These are phyloP conservation scores for Tanytarsus gracilentus DNA, from an alignment of 2,888 invertebrate genomes.

Conservation along the genomic window DNA sequence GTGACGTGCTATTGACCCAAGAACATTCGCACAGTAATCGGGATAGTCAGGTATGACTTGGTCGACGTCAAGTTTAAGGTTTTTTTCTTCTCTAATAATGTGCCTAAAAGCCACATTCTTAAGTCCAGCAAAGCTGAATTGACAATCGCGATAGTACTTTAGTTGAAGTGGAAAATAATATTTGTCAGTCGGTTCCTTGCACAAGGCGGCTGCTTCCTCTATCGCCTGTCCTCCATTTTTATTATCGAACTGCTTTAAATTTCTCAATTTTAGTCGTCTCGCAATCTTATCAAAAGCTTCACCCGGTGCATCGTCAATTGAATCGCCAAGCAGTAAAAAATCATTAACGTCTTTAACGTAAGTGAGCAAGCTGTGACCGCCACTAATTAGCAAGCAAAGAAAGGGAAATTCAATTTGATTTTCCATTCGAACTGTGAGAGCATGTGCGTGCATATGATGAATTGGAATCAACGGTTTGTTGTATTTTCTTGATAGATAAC, in stretches of 20 bases:
- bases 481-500: slow-evolving; percentile 55
- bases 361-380: slow-evolving; percentile 81
- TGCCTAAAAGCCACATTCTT: slow-evolving; percentile 52
- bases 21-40: slow-evolving; percentile 81
- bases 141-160: slow-evolving; percentile 61
- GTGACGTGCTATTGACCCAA: slow-evolving; percentile 65
- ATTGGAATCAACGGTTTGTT: slow-evolving; percentile 84
- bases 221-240: slow-evolving; percentile 79
- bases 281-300: slow-evolving; percentile 92
- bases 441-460: slow-evolving; percentile 99
- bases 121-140: slow-evolving; percentile 84
- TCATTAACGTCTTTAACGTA: slow-evolving; percentile 63
- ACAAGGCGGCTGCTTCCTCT: slow-evolving; percentile 60
- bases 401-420: slow-evolving; percentile 73
- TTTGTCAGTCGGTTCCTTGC: slow-evolving; percentile 46
- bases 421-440: slow-evolving; percentile 74
- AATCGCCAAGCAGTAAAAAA: slow-evolving; percentile 70
- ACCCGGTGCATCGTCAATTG: slow-evolving; percentile 82
- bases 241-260: slow-evolving; percentile 61
- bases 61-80: slow-evolving; percentile 52
- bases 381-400: slow-evolving; percentile 80
- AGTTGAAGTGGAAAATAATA: slow-evolving; percentile 62
- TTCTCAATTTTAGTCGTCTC: slow-evolving; percentile 70
- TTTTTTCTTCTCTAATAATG: slow-evolving; percentile 50
- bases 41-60: slow-evolving; percentile 61